Evolutionary conservation across 2,113 vertebrate species (phyloP), one percentile per base, ranked within the genome.

Genomic region (Misgurnus mizolepis): DNA sequence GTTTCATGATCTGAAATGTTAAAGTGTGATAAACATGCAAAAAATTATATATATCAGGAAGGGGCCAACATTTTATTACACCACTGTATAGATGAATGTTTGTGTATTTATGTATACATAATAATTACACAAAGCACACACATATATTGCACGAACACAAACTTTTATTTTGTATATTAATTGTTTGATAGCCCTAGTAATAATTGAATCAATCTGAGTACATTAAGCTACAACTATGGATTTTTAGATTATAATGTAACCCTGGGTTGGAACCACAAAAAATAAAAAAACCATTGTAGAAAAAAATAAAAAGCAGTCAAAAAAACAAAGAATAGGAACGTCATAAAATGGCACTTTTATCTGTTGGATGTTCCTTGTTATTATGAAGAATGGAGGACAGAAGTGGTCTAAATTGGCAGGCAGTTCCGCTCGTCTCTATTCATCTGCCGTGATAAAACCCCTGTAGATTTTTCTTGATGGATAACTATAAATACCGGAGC

Each of bases 401-500:
- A 74, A 47, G 56, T 62, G 53, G 17, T 58, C 50, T 72, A 9
- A 72, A 41, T 41, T 58, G 53, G 70, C 27, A 18, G 50, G 34
- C 69, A n/a, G 15, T 53, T 71, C 50, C 3, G 27, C 50, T 18
- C 34, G 34, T 58, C 5, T 27, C 40, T 40, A 18, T 45, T 72
- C 53, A 58, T 72, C 15, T 41, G 14, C 27, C 56, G 50, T 56
- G 50, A 56, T 47, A n/a, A 74, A 6, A n/a, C 58, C 58, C 58
- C 73, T 64, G 58, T 43, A 76, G 73, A 49, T 50, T 76, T 76
- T 50, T 22, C 41, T n/a, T 76, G 73, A 76, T 76, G 73, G 73
- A 76, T 74, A 40, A 47, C 60, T 76, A 64, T 76, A 76, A 76
- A 76, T 76, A 76, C 73, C 4, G 18, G 22, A 62, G 73, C 45